Base-by-base conservation (phyloP, 1,140 invertebrate species). In the Mylabris phalerata region DNA sequence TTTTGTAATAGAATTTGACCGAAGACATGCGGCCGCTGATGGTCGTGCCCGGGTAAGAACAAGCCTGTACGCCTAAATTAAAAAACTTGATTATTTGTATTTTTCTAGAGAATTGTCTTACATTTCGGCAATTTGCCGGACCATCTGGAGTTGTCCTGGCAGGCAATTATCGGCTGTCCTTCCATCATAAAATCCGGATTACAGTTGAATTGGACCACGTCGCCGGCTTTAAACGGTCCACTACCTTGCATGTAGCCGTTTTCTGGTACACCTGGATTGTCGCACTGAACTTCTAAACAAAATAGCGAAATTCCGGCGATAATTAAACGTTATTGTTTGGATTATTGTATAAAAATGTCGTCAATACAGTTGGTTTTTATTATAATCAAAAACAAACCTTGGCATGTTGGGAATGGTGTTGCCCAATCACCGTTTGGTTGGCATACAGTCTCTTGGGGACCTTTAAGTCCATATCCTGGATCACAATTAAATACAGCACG, bases 91-190 rank as follows among this genome's bases (percentile, higher is more conserved):
- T 44, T 39, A 38, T 9, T 13, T 5, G 11, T 3, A 25, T 10
- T 39, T 55, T 26, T 50, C 51, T 0, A 26, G 10, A 47, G 4
- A 27, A 19, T 47, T 47, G 11, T 45, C 82, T 82, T 75, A 87
- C 92, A 95, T 75, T 88, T 89, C 24, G 92, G 91, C 19, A 87
- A 76, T 32, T 84, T 82, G 57, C 88, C 83, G 38, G 88, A 91
- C 93, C 93, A 95, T 50, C 87, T 77, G 19, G 90, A 90, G 75
- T 85, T 92, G 72, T 93, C 90, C 76, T 92, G 88, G 75, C 93
- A 95, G 9, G 88, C 85, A 41, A 92, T 82, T 61, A 90, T 88
- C 9, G 87, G 85, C 67, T 88, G 82, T 3, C 92, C 92, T 72
- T 92, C 86, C 79, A 94, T 85, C 81, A 93, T 92, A 75, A 85